Evolutionary conservation across 2,888 invertebrate species (phyloP), one percentile per base, ranked within the genome.

Genomic region (Mythimna pallens): DNA sequence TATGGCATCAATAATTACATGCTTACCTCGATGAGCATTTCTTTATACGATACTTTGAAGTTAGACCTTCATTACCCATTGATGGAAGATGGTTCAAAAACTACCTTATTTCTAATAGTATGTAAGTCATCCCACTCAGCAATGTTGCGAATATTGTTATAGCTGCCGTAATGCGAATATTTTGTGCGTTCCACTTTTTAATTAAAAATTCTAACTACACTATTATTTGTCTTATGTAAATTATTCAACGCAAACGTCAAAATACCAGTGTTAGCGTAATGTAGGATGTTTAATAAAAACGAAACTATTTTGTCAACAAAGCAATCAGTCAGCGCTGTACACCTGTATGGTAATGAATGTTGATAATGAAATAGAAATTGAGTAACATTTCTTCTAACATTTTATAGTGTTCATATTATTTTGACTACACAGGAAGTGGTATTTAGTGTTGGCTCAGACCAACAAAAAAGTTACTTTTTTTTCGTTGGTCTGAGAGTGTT

Each of bases 111-210:
- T 36, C 14, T 59, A 47, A 36, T 68, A 43, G 30, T 30, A 34
- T 54, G 10, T 68, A 61, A 71, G 54, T 55, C 43, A 59, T 58
- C 64, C 30, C 52, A 70, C 20, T 40, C 47, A 59, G 72, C 66
- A 50, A 34, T 72, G n/a, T 64, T 64, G 82, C 82, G 81, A 82
- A 59, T 74, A 59, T 25, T 73, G 20, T 58, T 34, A 57, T 65
- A 61, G 62, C 50, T 78, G 83, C 80, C 30, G 43, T 50, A 3
- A 30, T 75, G 82, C 82, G 82, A 82, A 69, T 71, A n/a, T 25
- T 73, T 76, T 69, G 22, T 54, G 36, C n/a, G 10, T n/a, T 34
- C 10, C 36, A 61, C 8, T 2, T 30, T 12, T 14, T 5, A 68
- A 59, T 47, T 30, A 7, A 36, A 59, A 52, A 25, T 25, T 54